Percentiles rank a stretch among this genome's conserved stretches.
Conservation (phyloP, 2,113 vertebrate genomes). For the Phodopus roborovskii region DNA sequence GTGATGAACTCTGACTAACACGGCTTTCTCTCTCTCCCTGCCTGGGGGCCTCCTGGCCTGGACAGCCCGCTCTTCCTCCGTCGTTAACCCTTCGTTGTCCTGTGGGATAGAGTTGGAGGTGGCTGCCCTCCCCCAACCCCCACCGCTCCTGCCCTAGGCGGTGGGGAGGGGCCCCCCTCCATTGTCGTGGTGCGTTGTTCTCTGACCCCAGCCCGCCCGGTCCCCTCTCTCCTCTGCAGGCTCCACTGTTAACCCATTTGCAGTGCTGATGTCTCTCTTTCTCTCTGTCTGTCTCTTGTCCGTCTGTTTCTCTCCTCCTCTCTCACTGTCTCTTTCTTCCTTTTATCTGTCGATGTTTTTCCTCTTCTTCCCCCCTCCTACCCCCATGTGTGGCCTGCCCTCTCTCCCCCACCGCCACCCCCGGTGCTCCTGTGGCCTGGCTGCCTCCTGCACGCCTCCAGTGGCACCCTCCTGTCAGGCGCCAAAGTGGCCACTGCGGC, state of each 20-base stretch:
- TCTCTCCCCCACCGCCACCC: constrained; percentile 78
- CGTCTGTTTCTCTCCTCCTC: constrained; percentile 85
- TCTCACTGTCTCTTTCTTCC: constrained; percentile 86
- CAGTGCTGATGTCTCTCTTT: constrained; percentile 87
- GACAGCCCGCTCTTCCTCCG: constrained; percentile 86
- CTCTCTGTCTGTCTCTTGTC: constrained; percentile 88
- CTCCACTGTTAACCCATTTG: constrained; percentile 84
- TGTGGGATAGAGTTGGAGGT: constrained; percentile 85
- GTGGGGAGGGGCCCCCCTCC: constrained; percentile 80
- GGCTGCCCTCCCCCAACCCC: constrained; percentile 83
- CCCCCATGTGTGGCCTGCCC: constrained; percentile 75
- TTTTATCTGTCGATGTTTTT: constrained; percentile 85
- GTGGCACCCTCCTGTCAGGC: constrained; percentile 93
- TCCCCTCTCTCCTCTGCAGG: constrained; percentile 81
- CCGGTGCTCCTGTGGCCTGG: constrained; percentile 82
- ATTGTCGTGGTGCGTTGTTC: constrained; percentile 83
- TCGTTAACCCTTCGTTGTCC: constrained; percentile 85
- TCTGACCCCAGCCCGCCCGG: constrained; percentile 68
- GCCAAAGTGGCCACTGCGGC: constrained; percentile 91
- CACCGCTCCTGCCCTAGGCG: constrained; percentile 79
- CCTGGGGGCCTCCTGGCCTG: constrained; percentile 85
- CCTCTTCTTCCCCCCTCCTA: constrained; percentile 75
- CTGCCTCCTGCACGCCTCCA: constrained; percentile 83
- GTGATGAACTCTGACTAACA: constrained; percentile 86
- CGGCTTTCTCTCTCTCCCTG: constrained; percentile 86